Conservation (phyloP, 1,140 invertebrate species). For the Macrobrachium nipponense region DNA sequence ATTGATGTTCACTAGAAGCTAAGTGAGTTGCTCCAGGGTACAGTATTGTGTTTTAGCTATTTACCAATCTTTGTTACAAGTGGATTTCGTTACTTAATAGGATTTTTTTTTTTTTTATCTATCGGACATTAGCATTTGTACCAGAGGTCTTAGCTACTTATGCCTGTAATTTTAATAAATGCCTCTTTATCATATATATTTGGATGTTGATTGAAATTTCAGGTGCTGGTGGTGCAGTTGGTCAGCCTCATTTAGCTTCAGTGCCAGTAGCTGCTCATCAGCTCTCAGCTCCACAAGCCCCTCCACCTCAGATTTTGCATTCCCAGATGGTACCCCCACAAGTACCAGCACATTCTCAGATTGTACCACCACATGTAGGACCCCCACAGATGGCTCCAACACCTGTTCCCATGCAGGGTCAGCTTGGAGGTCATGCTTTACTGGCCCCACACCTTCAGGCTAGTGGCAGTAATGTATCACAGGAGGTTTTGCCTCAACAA, state of each 20-base stretch:
- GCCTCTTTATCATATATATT: too few relatives aligned
- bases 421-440: conserved; percentile 48
- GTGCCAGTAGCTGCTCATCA: conserved; percentile 49
- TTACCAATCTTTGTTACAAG: too few relatives aligned
- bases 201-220: conserved; percentile 5
- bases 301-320: conserved; percentile 22
- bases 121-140: too few relatives aligned
- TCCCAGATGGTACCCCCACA: conserved; percentile 34
- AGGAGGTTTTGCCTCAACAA: conserved; percentile 46
- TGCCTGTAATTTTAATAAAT: too few relatives aligned
- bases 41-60: too few relatives aligned
- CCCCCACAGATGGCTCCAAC: conserved; percentile 39
- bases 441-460: conserved; percentile 47
- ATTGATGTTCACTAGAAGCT: too few relatives aligned
- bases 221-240: conserved; percentile 47
- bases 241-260: conserved; percentile 33
- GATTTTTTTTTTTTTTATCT: too few relatives aligned
- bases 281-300: conserved; percentile 28
- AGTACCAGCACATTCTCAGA: conserved; percentile 46
- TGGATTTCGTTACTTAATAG: too few relatives aligned
- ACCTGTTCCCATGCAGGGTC: conserved; percentile 38
- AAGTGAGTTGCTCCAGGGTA: too few relatives aligned
- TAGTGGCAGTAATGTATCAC: conserved; percentile 34
- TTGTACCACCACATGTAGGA: conserved; percentile 44
- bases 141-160: too few relatives aligned